Evolutionary conservation across 2,888 invertebrate species (phyloP), one percentile per base, ranked within the genome.

Genomic region (Pachycephus smyrnensis): DNA sequence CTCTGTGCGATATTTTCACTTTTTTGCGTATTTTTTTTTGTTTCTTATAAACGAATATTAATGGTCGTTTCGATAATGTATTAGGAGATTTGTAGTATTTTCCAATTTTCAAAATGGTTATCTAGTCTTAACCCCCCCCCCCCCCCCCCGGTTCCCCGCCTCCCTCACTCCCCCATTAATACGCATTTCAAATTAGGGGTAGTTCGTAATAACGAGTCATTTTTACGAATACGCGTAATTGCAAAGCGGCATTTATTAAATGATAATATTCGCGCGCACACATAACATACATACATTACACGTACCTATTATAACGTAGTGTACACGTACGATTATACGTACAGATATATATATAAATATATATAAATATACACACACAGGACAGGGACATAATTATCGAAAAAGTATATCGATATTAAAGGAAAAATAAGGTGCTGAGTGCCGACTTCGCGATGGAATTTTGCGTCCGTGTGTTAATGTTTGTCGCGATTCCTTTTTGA

Each of bases 361-460:
- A 71, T 15, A 69, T 30, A 69, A 69, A 15, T 40, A 23, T 55
- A 55, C 55, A 55, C 23, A 55, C 23, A 23, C 6, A 23, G 23
- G 55, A 55, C 55, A 55, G 55, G 23, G 23, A 55, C 9, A 55
- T 23, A 23, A 55, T 55, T 55, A 55, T 55, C 55, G 23, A 23
- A 55, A 23, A 55, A 33, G 23, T 71, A 71, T 71, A 32, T 71
- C 1, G 31, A 12, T 33, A 33, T 15, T 71, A 12, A 31, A 12
- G 31, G 11, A 4, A 32, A 12, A 71, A 71, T 9, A 55, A 23
- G 55, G 15, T 23, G 71, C 71, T 71, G 71, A 71, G 71, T 71
- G 33, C 71, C 71, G 71, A 71, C 32, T 6, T 71, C 31, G 15
- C 71, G 71, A 71, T 71, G 32, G 71, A 71, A 71, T 32, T 33